These are phyloP conservation scores for Montipora capitata DNA, from an alignment of 92 coral and sea anemone species.

Conservation along the genomic window DNA sequence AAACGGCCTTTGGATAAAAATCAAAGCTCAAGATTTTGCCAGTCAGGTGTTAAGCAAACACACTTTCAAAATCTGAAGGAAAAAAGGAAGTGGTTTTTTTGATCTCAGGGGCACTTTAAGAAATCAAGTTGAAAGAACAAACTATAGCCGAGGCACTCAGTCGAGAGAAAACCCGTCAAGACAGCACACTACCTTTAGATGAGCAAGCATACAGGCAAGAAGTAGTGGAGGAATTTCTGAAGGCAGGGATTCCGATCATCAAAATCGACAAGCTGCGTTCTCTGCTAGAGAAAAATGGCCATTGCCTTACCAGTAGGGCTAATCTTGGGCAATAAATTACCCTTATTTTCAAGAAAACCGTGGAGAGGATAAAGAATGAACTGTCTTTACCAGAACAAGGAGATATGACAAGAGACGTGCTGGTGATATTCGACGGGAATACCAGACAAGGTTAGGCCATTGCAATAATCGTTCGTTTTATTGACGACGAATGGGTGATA, in stretches of 20 bases:
- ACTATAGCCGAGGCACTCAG: constrained; percentile 45
- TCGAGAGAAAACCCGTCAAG: constrained; percentile 26
- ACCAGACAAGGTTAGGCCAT: constrained; percentile 78
- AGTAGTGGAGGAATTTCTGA: constrained; percentile 65
- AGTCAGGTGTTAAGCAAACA: too few species aligned
- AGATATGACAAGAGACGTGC: constrained; percentile 41
- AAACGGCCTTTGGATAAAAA: too few species aligned
- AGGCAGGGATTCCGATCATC: constrained; percentile 15
- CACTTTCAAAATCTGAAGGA: too few species aligned
- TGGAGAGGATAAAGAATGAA: constrained; percentile 54
- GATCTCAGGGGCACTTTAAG: too few species aligned
- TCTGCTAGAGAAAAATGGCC: too few species aligned
- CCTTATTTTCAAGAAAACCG: constrained; percentile 46
- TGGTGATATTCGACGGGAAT: constrained; percentile 66
- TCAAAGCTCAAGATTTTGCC: too few species aligned
- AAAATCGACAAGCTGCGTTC: too few species aligned
- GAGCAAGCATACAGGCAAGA: constrained; percentile 55
- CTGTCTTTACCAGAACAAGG: constrained; percentile 40
- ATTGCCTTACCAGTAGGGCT: too few species aligned
- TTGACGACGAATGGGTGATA: constrained; percentile 65
- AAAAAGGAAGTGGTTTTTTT: too few species aligned
- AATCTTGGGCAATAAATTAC: constrained; percentile 35
- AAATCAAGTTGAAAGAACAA: constrained; percentile 33
- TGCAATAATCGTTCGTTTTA: constrained; percentile 62
- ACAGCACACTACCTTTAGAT: constrained; percentile 52